Conservation (phyloP, 2,888 invertebrate species). For the Smittia aterrima region DNA sequence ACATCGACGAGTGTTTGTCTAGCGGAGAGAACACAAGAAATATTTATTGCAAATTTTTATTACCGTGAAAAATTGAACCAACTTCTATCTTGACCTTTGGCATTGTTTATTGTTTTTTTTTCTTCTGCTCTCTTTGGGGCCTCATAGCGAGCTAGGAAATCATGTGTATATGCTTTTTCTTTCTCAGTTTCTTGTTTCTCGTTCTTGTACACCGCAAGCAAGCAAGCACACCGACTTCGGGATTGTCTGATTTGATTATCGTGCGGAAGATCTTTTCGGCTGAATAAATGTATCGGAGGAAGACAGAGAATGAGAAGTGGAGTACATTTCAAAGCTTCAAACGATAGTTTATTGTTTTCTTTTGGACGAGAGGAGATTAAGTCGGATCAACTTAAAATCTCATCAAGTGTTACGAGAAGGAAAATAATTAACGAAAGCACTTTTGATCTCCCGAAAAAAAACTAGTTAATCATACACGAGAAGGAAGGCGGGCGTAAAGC, state of each 20-base stretch:
- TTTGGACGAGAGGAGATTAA: not conserved
- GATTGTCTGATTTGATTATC: constrained; percentile 29
- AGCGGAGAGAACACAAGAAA: constrained; percentile 27
- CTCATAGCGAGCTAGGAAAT: constrained; percentile 8
- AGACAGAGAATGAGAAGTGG: not conserved
- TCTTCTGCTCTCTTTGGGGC: not conserved
- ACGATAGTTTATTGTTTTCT: constrained; percentile 13
- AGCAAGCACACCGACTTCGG: constrained; percentile 28
- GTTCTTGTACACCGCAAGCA: constrained; percentile 24
- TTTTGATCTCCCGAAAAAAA: constrained; percentile 29
- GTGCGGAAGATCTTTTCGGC: constrained; percentile 22
- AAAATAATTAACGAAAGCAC: constrained; percentile 18
- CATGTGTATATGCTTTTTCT: constrained; percentile 19
- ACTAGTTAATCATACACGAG: not conserved
- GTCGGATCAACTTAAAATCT: constrained; percentile 28
- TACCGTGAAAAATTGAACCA: constrained; percentile 36
- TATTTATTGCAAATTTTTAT: constrained; percentile 40
- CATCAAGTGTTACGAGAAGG: constrained; percentile 27
- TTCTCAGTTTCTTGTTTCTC: not conserved
- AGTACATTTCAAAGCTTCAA: not conserved
- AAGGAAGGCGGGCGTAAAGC: constrained; percentile 8
- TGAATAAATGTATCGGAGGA: not conserved
- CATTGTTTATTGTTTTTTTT: constrained; percentile 39
- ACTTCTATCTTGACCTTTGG: constrained; percentile 40
- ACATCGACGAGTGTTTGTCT: not conserved